Evolutionary conservation across 2,797 vertebrate genomes (phyloP).

Genomic region (Thripadectes ignobilis): DNA sequence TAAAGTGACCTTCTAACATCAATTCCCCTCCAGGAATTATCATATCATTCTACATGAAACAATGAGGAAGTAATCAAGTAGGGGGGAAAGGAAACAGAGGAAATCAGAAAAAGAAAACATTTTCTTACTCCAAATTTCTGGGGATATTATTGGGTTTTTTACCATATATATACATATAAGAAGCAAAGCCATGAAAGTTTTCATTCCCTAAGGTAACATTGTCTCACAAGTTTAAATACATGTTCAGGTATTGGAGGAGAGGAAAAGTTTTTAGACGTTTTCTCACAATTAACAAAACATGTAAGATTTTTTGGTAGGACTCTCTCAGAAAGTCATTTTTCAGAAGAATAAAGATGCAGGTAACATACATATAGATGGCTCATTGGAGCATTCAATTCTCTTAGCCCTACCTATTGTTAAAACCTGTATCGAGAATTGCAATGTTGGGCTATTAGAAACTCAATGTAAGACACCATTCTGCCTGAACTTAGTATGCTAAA

Average conservation of each 20-base stretch:
- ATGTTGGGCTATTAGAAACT: not conserved
- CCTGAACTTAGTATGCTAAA: not conserved
- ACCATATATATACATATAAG: not conserved
- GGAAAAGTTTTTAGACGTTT: not conserved
- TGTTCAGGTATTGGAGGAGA: not conserved
- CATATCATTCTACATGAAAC: not conserved
- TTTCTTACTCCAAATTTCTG: not conserved
- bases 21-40: not conserved
- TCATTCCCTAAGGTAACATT: not conserved
- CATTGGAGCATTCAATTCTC: fast-evolving
- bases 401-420: not conserved
- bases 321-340: not conserved
- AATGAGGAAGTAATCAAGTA: not conserved
- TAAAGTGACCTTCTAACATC: not conserved
- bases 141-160: not conserved
- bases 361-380: not conserved
- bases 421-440: not conserved
- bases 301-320: not conserved
- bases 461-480: not conserved
- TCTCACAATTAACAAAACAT: not conserved
- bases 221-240: not conserved
- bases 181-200: not conserved
- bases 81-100: not conserved
- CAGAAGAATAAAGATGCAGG: not conserved
- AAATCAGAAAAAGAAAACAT: not conserved